Base-by-base conservation (phyloP, 2,113 vertebrate genomes). In the Cyanistes caeruleus region DNA sequence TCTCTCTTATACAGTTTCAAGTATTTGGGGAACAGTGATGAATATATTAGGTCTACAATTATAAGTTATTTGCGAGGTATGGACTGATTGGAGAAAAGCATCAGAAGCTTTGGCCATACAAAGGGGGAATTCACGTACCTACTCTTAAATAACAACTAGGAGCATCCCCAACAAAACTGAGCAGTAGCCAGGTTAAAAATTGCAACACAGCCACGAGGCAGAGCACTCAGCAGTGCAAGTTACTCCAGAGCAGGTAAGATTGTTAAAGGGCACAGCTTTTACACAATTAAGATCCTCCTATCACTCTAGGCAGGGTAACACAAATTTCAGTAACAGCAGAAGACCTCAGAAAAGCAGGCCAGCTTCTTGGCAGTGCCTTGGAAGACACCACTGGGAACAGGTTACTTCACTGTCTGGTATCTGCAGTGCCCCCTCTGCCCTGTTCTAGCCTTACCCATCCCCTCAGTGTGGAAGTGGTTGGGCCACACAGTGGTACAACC, bases 171-270 rank as follows among this genome's bases (percentile, higher is more conserved):
- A 43, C 19, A 83, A 86, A 91, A 62, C n/a, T 28, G 17, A 91
- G 9, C 30, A 60, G 35, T 43, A 80, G 20, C 15, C 39, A 31
- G 9, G 39, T 63, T 58, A 81, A 62, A 91, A 90, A 89, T 1
- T 21, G 27, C 60, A 84, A 53, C 28, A 31, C 1, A 1, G 22
- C 35, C 80, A 74, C 49, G 59, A 55, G 13, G 28, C 39, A 53
- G 24, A 59, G 39, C 63, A 67, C 48, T 49, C 2, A 1, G 49
- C 72, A 85, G 35, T 0, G 0, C 5, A 2, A 77, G 12, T 28
- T 65, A 25, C 22, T 49, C 51, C 25, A 28, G 59, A 18, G 15
- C 70, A 43, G 5, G 0, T 15, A 25, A 35, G 31, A 44, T 16
- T 56, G 33, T 43, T 46, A 41, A 48, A 89, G 33, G 31, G 35